Percentiles rank a stretch among this genome's conserved stretches.
phyloP scores from a whole-genome alignment of 1,140 invertebrate species.

The Bombus difficillimus region DNA sequence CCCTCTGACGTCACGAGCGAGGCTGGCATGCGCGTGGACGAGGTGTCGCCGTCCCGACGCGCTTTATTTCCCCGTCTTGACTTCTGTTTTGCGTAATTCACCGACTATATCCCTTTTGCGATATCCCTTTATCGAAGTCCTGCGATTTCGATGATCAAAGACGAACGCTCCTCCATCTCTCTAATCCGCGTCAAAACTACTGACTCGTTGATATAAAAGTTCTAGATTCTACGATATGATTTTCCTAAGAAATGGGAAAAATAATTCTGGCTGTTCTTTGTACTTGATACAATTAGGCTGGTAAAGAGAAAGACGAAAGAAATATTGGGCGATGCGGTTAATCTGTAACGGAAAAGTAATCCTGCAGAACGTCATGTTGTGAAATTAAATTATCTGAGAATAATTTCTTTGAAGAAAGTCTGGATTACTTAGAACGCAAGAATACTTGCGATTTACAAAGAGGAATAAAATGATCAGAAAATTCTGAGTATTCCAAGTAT shows the following conservation, averaged over 20 bases:
- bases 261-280: not conserved
- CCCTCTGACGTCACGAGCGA: constrained; percentile 70
- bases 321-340: not conserved
- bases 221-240: not conserved
- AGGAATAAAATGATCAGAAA: not conserved
- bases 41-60: constrained; percentile 17
- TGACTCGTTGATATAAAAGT: not conserved
- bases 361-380: no score
- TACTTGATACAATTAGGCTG: not conserved
- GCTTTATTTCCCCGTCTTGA: not conserved
- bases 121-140: constrained; percentile 19
- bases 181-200: not conserved
- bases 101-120: not conserved
- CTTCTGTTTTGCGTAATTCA: constrained; percentile 6
- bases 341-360: not conserved
- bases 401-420: not conserved
- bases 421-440: not conserved
- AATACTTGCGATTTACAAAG: not conserved
- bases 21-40: constrained; percentile 69
- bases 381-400: not conserved
- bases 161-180: no score
- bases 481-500: not conserved
- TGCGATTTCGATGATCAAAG: not conserved
- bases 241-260: not conserved
- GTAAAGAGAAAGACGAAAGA: not conserved